Base-by-base conservation (phyloP, 1,140 invertebrate species). In the Antheraea pernyi region DNA sequence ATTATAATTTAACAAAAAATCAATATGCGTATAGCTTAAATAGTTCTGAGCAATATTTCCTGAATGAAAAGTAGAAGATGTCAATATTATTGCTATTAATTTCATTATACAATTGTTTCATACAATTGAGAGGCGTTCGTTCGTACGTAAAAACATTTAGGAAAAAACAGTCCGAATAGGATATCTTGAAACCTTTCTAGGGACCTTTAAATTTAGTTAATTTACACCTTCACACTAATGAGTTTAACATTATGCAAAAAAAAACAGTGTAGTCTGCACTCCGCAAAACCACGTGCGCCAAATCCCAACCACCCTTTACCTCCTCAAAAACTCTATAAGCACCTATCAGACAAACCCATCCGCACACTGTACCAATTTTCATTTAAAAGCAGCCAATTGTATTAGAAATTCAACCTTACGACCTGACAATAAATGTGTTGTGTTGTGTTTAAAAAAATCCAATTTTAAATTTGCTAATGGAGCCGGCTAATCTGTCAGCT, bases 401-500 rank as follows among this genome's bases (percentile, higher is more conserved):
- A 53, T 16, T 53, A 1, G 1, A 53, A 76, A 82, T 69, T 77
- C 19, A 66, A 67, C 75, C 65, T 76, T 82, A 76, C 59, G 19
- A 4, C 48, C 37, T 63, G 36, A 48, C n/a, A 63, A 72, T 77
- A 68, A 67, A 66, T 10, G n/a, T 72, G 4, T 46, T 64, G 69
- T 42, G 65, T 61, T 18, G 39, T 73, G 60, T 65, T 73, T 69
- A 19, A 19, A 30, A 22, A 7, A n/a, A 69, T 67, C 64, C 60
- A 73, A 58, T 74, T 65, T 18, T 71, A 67, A 78, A 70, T 73
- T 83, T 82, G 76, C 72, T 79, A 79, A 82, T 86, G 72, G 81
- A 79, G 84, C 72, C 70, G 74, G 82, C 86, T 91, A 91, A 91
- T 91, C 89, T 91, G 86, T 86, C 88, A 90, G 88, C 88, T 90